Percentiles rank a stretch among this genome's conserved stretches.
Conservation (phyloP, 1,140 invertebrate genomes). For the Magallana gigas region DNA sequence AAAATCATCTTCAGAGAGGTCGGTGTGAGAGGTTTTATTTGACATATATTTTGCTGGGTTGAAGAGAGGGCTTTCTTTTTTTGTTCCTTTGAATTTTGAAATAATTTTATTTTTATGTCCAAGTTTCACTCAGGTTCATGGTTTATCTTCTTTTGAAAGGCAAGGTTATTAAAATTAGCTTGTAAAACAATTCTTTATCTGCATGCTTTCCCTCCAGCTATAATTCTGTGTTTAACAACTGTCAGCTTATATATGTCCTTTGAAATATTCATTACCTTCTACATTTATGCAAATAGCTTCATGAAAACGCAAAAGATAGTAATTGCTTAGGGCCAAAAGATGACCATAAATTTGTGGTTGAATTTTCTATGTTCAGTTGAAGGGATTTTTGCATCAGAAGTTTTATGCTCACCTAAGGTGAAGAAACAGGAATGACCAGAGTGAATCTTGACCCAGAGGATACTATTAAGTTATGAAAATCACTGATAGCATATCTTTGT, state of each 20-base stretch:
- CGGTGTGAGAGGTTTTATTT: slow-evolving; percentile 8
- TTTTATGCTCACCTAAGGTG: background rate
- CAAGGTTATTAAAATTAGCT: background rate
- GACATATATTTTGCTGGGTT: background rate
- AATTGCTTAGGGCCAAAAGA: background rate
- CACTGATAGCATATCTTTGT: background rate
- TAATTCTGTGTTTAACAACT: background rate
- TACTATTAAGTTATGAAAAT: background rate
- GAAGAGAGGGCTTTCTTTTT: background rate
- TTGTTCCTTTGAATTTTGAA: background rate
- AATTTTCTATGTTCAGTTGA: background rate
- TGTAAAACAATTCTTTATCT: background rate
- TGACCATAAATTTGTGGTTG: background rate
- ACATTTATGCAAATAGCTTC: background rate
- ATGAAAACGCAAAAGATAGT: background rate
- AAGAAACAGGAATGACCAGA: background rate
- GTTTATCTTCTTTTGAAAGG: background rate
- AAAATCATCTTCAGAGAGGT: background rate
- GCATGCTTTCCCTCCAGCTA: background rate
- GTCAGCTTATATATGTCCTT: background rate
- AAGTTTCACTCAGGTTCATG: background rate
- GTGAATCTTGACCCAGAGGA: background rate
- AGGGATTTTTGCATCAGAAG: background rate
- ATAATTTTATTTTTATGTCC: background rate
- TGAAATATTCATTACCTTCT: slow-evolving; percentile 9